phyloP scores from a whole-genome alignment of 2,888 invertebrate species.

The Drosophila conformis region DNA sequence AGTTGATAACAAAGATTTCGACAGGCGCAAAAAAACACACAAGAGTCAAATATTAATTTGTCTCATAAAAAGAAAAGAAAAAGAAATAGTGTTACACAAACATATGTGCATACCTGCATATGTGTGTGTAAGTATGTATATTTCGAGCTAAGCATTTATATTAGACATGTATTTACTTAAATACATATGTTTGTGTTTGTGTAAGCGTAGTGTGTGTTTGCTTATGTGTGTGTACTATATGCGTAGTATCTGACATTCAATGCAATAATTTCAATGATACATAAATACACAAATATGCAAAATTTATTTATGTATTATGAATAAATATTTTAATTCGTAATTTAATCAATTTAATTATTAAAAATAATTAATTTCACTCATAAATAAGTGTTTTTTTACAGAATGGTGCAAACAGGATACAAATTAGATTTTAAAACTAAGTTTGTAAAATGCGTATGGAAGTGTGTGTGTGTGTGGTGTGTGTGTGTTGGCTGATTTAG shows the following conservation, averaged over 20 bases:
- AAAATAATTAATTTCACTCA: background rate
- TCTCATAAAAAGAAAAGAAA: background rate
- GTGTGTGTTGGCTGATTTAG: background rate
- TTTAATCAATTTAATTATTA: background rate
- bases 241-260: constrained; percentile 10
- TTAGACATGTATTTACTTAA: constrained; percentile 9
- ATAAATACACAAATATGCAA: constrained; percentile 9
- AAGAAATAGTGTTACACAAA: constrained; percentile 2
- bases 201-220: background rate
- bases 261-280: constrained; percentile 12
- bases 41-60: background rate
- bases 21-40: background rate
- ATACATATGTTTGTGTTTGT: constrained; percentile 1
- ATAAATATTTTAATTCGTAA: background rate
- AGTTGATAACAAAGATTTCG: constrained; percentile 17
- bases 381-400: background rate
- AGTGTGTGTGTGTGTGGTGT: background rate
- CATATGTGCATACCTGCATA: background rate
- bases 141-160: constrained; percentile 7
- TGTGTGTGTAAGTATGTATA: background rate
- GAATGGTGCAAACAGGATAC: background rate
- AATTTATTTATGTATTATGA: constrained; percentile 2
- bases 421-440: background rate
- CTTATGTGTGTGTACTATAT: constrained; percentile 2
- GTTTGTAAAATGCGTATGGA: background rate